Conservation (phyloP, 1,140 invertebrate species). For the Paramacrobiotus metropolitanus region DNA sequence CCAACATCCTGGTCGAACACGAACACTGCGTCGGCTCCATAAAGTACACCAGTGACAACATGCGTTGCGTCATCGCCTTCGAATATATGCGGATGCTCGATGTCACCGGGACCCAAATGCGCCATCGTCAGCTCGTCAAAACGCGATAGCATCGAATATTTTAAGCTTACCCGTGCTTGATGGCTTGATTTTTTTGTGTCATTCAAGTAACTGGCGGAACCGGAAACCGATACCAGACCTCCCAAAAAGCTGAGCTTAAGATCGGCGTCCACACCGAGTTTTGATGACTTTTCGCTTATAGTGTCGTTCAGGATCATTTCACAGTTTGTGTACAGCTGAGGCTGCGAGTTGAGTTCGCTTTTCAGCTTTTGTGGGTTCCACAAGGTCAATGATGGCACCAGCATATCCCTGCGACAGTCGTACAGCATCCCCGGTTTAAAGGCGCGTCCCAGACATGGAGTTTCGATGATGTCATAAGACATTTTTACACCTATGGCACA, state of each 20-base stretch:
- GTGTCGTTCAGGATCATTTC: background rate
- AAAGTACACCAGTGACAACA: background rate
- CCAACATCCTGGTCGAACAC: too few relatives aligned
- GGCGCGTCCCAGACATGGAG: background rate
- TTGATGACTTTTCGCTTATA: background rate
- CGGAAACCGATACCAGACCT: background rate
- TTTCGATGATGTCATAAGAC: constrained; percentile 30
- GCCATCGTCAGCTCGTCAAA: background rate
- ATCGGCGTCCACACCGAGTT: background rate
- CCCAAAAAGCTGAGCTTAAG: background rate
- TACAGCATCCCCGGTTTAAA: background rate
- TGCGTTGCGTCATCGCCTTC: background rate
- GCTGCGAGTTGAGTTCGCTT: background rate
- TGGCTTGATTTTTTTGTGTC: background rate
- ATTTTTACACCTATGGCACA: too few relatives aligned
- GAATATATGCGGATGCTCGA: background rate
- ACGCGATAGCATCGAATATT: background rate
- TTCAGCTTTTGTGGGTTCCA: background rate
- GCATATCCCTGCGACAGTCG: background rate
- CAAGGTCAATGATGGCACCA: background rate
- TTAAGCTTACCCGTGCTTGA: background rate
- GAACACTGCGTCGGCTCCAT: background rate
- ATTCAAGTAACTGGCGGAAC: background rate
- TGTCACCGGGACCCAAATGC: background rate
- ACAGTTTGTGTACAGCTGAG: background rate